Percentiles rank a stretch among this genome's conserved stretches.
phyloP scores from a whole-genome alignment of 2,113 vertebrate genomes.

The Bujurquina vittata region DNA sequence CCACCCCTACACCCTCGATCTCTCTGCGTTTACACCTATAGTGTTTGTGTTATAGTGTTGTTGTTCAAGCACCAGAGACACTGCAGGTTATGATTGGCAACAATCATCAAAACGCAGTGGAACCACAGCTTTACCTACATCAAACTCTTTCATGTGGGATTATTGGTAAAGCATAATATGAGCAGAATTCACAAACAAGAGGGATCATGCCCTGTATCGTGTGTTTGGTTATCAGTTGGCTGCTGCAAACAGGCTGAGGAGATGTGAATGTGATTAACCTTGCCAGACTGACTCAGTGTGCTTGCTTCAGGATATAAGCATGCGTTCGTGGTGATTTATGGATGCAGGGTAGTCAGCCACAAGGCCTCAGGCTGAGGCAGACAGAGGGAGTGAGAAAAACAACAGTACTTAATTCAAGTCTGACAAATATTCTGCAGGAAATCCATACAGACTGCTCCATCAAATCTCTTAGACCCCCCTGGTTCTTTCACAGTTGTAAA shows the following conservation, averaged over 20 bases:
- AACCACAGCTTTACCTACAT: constrained; percentile 22
- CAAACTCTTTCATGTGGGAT: constrained; percentile 59
- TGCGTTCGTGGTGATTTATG: constrained; percentile 76
- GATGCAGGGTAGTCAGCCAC: constrained; percentile 69
- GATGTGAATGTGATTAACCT: constrained; percentile 73
- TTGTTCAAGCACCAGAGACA: constrained; percentile 25
- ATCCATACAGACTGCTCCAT: constrained; percentile 57
- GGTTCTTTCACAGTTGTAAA: constrained; percentile 59
- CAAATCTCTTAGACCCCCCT: constrained; percentile 49
- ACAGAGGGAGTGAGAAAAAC: constrained; percentile 63
- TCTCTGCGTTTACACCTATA: constrained; percentile 13
- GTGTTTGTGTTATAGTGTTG: constrained; percentile 14
- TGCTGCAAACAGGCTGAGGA: constrained; percentile 60
- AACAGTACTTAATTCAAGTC: constrained; percentile 73
- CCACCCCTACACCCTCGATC: neutral
- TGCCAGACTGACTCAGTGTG: constrained; percentile 68
- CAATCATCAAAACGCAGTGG: constrained; percentile 43
- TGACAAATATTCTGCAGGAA: constrained; percentile 73
- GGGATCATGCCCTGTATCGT: constrained; percentile 72
- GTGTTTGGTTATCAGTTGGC: constrained; percentile 70
- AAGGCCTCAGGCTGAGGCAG: constrained; percentile 64
- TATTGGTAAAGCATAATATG: constrained; percentile 45
- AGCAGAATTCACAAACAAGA: constrained; percentile 69
- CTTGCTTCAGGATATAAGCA: constrained; percentile 67
- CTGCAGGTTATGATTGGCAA: constrained; percentile 31